Evolutionary conservation across 2,113 vertebrate genomes (phyloP).

Genomic region (Prunella fulvescens): DNA sequence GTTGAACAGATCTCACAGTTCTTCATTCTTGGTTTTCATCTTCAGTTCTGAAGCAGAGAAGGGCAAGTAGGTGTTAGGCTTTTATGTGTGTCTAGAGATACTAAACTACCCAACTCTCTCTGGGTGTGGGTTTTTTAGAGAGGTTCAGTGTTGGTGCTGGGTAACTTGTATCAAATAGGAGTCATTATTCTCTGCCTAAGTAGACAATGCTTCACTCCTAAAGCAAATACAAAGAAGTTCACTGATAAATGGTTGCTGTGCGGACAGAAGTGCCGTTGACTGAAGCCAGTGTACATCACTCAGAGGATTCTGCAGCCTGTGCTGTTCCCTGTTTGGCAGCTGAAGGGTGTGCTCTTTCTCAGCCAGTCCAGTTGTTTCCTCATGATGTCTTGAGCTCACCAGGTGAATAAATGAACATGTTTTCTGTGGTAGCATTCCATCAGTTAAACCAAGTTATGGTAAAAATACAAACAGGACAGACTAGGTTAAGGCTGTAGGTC

Average conservation of each 20-base stretch:
- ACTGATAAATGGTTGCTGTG: not conserved
- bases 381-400: not conserved
- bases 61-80: not conserved
- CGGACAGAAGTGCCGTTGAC: not conserved
- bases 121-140: not conserved
- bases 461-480: not conserved
- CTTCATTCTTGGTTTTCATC: not conserved
- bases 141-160: not conserved
- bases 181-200: not conserved
- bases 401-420: not conserved
- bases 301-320: not conserved
- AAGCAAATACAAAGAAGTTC: not conserved
- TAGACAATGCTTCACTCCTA: not conserved
- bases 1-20: not conserved
- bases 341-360: not conserved
- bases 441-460: not conserved
- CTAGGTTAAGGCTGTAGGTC: not conserved
- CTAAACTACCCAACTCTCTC: not conserved
- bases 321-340: not conserved
- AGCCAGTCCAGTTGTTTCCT: not conserved
- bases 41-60: not conserved
- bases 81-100: not conserved
- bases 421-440: not conserved
- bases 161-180: not conserved
- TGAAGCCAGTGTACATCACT: not conserved